Percentiles rank a stretch among this genome's conserved stretches.
Evolutionary conservation across 1,140 invertebrate species (phyloP).

Genomic region (Limonius californicus): DNA sequence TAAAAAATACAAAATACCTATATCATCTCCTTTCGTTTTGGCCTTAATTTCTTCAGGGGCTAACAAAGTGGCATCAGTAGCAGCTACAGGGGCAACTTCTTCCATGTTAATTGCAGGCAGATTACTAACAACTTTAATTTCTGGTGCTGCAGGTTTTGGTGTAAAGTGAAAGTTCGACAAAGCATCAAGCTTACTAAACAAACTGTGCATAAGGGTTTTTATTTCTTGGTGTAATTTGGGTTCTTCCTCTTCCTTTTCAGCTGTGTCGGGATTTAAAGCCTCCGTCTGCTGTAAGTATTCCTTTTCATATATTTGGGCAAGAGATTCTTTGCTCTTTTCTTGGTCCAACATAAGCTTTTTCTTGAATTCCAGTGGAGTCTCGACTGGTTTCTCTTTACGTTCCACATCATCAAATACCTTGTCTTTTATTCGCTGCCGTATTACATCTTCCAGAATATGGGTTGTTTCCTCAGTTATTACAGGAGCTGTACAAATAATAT

Average conservation of each 20-base stretch:
- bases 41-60: conserved; percentile 90
- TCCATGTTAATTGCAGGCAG: conserved; percentile 89
- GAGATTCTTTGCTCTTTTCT: conserved; percentile 91
- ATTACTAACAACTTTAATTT: conserved; percentile 89
- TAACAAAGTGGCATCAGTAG: conserved; percentile 78
- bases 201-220: conserved; percentile 64
- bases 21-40: conserved; percentile 72
- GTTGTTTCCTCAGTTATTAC: conserved; percentile 90
- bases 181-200: conserved; percentile 89
- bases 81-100: conserved; percentile 87
- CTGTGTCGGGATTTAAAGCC: conserved; percentile 56
- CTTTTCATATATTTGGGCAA: conserved; percentile 94
- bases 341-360: conserved; percentile 89
- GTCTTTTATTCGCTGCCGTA: conserved; percentile 88
- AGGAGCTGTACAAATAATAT: too few relatives aligned
- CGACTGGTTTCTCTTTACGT: conserved; percentile 81
- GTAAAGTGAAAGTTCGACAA: conserved; percentile 93
- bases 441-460: conserved; percentile 83
- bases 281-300: conserved; percentile 84
- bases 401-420: conserved; percentile 94
- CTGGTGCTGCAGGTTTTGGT: conserved; percentile 78
- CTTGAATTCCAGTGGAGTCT: conserved; percentile 82
- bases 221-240: conserved; percentile 75
- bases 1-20: conserved; percentile 47
- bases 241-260: conserved; percentile 62